Conservation (phyloP, 2,797 vertebrate species). For the Darevskia mixta region DNA sequence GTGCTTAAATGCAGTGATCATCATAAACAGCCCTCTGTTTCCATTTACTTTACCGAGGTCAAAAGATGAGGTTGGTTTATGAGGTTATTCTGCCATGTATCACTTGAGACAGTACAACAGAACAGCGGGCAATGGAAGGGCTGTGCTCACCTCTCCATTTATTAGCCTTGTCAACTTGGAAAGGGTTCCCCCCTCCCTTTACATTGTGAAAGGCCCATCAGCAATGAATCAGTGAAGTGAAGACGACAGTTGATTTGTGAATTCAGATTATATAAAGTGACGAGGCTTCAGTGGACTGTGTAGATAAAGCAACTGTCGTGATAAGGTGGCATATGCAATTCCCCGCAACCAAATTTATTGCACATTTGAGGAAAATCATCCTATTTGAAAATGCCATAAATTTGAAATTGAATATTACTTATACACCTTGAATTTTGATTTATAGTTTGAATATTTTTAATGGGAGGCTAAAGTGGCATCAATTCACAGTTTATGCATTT, state of each 20-base stretch:
- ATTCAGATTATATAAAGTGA: conserved; percentile 93
- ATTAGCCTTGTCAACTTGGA: conserved; percentile 86
- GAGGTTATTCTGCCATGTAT: conserved; percentile 90
- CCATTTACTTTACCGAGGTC: conserved; percentile 86
- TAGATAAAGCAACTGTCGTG: conserved; percentile 89
- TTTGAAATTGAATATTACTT: conserved; percentile 90
- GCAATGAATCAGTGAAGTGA: conserved; percentile 87
- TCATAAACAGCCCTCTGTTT: conserved; percentile 83
- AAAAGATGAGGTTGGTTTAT: conserved; percentile 89
- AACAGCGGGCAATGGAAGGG: conserved; percentile 82
- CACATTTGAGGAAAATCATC: conserved; percentile 92
- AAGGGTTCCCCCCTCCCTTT: conserved; percentile 37
- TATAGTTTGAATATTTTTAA: conserved; percentile 90
- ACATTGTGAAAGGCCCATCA: conserved; percentile 85
- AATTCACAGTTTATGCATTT: conserved; percentile 77
- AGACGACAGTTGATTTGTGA: conserved; percentile 93
- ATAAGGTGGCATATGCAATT: conserved; percentile 88
- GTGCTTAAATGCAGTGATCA: conserved; percentile 85
- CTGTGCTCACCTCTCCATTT: conserved; percentile 84
- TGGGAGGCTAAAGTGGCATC: conserved; percentile 84
- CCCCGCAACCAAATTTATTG: conserved; percentile 92
- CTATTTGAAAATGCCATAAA: conserved; percentile 98
- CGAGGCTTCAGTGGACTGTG: conserved; percentile 84
- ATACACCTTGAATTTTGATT: conserved; percentile 89
- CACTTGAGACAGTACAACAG: conserved; percentile 80